Base-by-base conservation (phyloP, 2,113 vertebrate species). In the Peucedramus taeniatus region DNA sequence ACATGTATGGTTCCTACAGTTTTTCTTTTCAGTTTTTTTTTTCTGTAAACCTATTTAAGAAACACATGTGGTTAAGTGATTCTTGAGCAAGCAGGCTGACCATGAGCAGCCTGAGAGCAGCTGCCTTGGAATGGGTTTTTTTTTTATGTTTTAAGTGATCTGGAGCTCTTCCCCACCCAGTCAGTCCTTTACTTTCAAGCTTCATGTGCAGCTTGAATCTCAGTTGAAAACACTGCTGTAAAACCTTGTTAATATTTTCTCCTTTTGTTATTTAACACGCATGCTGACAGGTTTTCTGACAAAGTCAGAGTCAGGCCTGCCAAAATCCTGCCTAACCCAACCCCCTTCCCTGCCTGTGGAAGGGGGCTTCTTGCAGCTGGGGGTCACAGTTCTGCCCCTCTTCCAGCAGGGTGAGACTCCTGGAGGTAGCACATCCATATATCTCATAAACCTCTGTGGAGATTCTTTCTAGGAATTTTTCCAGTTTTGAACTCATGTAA, bases 401-500 rank as follows among this genome's bases (percentile, higher is more conserved):
- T 56, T 56, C 45, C 19, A 26, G 49, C 54, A 37, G 12, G 9
- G 7, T 35, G 40, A 44, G 68, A 39, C 31, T 42, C 40, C 49
- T n/a, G 37, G 22, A 89, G 51, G 31, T 11, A 42, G 53, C 7
- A 14, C 50, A 21, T 20, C 40, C 35, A 20, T 10, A 12, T 31
- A 18, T 33, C 63, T 74, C 59, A 6, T 12, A 57, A 56, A 12
- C 31, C 22, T 27, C 45, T 23, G 5, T 13, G 57, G 31, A 80
- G 57, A 17, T 23, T 6, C 13, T 13, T 79, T 27, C 20, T 72
- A 26, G 50, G 57, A 12, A 14, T 64, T 51, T 69, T n/a, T 60
- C 16, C 0, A 0, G 4, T 50, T 82, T n/a, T 68, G 65, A 88
- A 33, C 82, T 75, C 10, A 1, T 0, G 1, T 59, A 24, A 74